Base-by-base conservation (phyloP, 30 jellyfish, hydroid and myxozoan genomes). In the Phacellophora camtschatica region DNA sequence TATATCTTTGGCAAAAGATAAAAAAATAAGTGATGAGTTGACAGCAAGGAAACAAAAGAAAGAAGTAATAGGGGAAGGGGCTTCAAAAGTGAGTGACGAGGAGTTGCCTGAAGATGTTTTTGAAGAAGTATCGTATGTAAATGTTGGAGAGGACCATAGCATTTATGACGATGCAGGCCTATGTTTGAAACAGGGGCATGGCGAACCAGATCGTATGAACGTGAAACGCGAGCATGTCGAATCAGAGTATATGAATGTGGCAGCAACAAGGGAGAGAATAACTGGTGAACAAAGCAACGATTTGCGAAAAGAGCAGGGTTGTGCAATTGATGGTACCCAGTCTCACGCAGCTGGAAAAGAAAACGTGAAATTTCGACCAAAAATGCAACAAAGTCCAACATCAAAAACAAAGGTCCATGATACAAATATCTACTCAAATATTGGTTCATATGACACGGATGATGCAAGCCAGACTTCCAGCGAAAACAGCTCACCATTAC, bases 41-140 rank as follows among this genome's bases (percentile, higher is more conserved):
- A 34, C 84, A 42, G 84, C 22, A 30, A 27, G 84, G 46, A 54
- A 56, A 33, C 49, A 71, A 71, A 48, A 57, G 28, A 71, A 31
- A n/a, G 84, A 33, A 0, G 84, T 45, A 46, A 28, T 46, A 16
- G n/a, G n/a, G 11, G 20, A 23, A 11, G 28, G 28, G 9, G 10
- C 61, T 3, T 46, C 61, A 46, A 28, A 28, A 46, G 20, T 4
- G 28, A 46, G 25, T 46, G 61, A 46, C 4, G 20, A 46, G 6
- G 28, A 16, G 61, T 46, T 46, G 61, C 61, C 61, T 11, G 74
- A 27, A 7, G 32, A 50, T 45, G 15, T 45, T 5, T 58, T 45
- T 6, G 84, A 71, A 71, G 84, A 71, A 22, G 84, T 35, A 12
- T 71, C 84, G 71, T 71, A 71, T 48, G 84, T 71, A 16, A 71